Base-by-base conservation (phyloP, 2,797 vertebrate genomes). In the Perodicticus potto region DNA sequence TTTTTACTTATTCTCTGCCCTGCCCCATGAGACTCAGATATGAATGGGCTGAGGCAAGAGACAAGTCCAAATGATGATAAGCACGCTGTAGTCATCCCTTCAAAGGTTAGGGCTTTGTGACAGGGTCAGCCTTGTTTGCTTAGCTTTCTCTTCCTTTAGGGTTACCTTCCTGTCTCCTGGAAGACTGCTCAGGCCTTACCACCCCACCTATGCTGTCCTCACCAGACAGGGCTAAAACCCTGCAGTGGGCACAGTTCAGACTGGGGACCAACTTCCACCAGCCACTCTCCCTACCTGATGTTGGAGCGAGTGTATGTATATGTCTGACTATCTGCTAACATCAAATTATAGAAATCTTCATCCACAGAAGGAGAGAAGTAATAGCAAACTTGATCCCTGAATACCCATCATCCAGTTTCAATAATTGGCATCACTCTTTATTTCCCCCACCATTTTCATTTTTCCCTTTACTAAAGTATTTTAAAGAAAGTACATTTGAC, bases 401-500 rank as follows among this genome's bases (percentile, higher is more conserved):
- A 17, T 10, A 74, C 3, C 37, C n/a, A n/a, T 69, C 65, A 53
- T 57, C 85, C 16, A 37, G 12, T 65, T 88, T 74, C 23, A 40
- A 32, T 22, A 43, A 1, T 27, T 37, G 29, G 13, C 65, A 53
- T 43, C 27, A 1, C 59, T 34, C 72, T 81, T 74, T 76, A 2
- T 83, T 83, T 72, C 82, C 49, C 25, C 4, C 9, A 40, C 22
- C 55, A 59, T 88, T 87, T 34, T 29, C 2, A 61, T 81, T 74
- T 89, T 77, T 81, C 55, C 76, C 57, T 93, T 69, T 61, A 49
- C 34, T 72, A 17, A 59, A 32, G 4, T 74, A n/a, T 83, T 94
- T 94, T 78, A 90, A 69, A 93, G 86, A 73, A 69, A 87, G 72
- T 13, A 72, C 23, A 40, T 80, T 74, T 92, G 45, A 45, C 23